Evolutionary conservation across 2,113 vertebrate genomes (phyloP).

Genomic region (Nyctibius bracteatus): DNA sequence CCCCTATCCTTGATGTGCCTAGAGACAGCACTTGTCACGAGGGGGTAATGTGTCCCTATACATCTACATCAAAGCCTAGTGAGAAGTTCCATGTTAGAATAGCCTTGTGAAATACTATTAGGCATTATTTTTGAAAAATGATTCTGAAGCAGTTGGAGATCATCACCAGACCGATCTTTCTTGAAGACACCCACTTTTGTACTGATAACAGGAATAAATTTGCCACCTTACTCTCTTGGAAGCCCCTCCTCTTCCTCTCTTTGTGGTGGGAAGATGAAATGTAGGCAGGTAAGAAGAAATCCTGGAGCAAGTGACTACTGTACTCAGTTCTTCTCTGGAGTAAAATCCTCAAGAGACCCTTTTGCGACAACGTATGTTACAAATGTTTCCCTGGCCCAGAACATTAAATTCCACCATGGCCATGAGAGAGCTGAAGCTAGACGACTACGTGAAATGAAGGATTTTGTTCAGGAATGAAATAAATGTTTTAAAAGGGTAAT

Average conservation of each 20-base stretch:
- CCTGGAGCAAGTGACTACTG: not conserved
- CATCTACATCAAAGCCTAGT: not conserved
- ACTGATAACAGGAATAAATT: not conserved
- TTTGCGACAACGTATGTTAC: not conserved
- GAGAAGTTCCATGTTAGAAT: not conserved
- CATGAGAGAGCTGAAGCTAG: not conserved
- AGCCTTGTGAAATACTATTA: not conserved
- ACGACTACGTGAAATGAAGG: not conserved
- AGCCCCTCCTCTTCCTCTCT: not conserved
- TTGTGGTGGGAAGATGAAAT: not conserved
- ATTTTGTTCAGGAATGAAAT: not conserved
- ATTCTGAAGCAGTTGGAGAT: not conserved
- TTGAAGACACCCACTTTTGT: fast-evolving
- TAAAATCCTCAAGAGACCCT: not conserved
- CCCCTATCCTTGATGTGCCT: too few relatives aligned
- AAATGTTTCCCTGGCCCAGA: not conserved
- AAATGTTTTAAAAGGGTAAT: not conserved
- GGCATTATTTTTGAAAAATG: not conserved
- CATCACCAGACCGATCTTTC: not conserved
- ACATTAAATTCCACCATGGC: not conserved
- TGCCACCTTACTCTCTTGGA: not conserved
- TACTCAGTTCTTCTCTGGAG: not conserved
- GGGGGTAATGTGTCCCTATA: not conserved
- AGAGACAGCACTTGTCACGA: not conserved
- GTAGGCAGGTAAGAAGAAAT: not conserved